phyloP scores from a whole-genome alignment of 2,888 invertebrate genomes.

The Hesperia comma region DNA sequence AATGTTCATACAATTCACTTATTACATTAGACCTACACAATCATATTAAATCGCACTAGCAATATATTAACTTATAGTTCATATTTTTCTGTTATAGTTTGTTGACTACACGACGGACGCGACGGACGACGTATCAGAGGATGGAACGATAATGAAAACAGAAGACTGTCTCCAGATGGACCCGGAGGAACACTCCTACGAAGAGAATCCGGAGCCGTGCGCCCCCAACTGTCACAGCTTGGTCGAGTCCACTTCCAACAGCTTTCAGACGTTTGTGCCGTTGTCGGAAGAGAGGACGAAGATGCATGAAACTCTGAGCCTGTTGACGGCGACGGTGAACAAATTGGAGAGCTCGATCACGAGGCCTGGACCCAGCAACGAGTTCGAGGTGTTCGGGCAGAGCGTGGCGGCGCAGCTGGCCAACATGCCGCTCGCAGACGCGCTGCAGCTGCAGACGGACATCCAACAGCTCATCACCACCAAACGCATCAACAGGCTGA shows the following conservation, averaged over 20 bases:
- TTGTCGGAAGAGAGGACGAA: neutral
- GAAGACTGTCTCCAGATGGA: neutral
- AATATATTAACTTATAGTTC: too few relatives aligned
- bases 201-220: neutral
- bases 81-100: neutral
- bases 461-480: slow-evolving; percentile 13
- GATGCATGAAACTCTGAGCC: neutral
- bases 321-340: neutral
- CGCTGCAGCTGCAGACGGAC: slow-evolving; percentile 9
- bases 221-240: neutral
- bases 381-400: slow-evolving; percentile 20
- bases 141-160: too few relatives aligned
- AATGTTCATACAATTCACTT: too few relatives aligned
- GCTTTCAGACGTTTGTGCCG: neutral
- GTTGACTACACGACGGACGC: neutral
- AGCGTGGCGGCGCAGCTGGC: slow-evolving; percentile 17
- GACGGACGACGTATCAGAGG: neutral
- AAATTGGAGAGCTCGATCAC: neutral
- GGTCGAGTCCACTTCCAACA: neutral
- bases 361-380: neutral
- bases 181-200: neutral
- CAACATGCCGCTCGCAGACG: slow-evolving; percentile 2
- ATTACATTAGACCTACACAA: too few relatives aligned
- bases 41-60: too few relatives aligned
- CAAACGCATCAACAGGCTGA: neutral